A percentile compares a stretch with the other conserved stretches of the same genome.
These are phyloP conservation scores for Acrobasis consociella DNA, from an alignment of 2,888 invertebrate species.

Conservation along the genomic window DNA sequence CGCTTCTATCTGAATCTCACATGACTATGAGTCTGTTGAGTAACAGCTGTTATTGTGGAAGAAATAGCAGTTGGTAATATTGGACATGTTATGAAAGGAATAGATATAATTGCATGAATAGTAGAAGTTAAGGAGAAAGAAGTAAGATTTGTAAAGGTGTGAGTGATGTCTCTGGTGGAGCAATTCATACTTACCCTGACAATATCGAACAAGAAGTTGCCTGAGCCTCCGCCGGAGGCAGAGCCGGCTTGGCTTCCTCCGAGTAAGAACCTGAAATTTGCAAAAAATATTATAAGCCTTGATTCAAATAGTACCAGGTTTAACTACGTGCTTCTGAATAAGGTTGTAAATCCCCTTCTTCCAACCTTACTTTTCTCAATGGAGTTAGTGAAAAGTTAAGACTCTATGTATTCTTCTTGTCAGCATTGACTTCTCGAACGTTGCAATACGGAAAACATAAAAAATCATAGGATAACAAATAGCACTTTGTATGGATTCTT, in stretches of 20 bases:
- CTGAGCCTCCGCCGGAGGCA: slow-evolving; percentile 87
- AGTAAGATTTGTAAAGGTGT: slow-evolving; percentile 18
- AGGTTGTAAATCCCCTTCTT: too few species aligned
- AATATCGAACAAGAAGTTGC: slow-evolving; percentile 94
- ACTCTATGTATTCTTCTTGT: too few species aligned
- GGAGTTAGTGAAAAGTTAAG: too few species aligned
- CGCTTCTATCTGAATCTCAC: neutral
- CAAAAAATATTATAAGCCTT: neutral
- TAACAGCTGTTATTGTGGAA: neutral
- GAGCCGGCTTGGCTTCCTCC: slow-evolving; percentile 80
- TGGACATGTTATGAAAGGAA: neutral
- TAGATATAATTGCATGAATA: slow-evolving; percentile 12
- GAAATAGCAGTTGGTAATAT: neutral
- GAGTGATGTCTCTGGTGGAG: neutral
- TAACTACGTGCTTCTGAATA: neutral
- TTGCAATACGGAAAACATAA: too few species aligned
- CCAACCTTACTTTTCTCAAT: too few species aligned
- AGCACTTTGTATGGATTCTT: too few species aligned
- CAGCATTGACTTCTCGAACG: too few species aligned
- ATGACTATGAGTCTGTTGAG: too few species aligned
- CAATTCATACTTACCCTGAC: slow-evolving; percentile 88
- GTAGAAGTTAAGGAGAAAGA: slow-evolving; percentile 11
- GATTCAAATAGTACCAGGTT: neutral
- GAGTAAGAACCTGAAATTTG: slow-evolving; percentile 82
- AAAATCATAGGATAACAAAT: too few species aligned